phyloP scores from a whole-genome alignment of 1,140 invertebrate species.

The Potamilus streckersoni region DNA sequence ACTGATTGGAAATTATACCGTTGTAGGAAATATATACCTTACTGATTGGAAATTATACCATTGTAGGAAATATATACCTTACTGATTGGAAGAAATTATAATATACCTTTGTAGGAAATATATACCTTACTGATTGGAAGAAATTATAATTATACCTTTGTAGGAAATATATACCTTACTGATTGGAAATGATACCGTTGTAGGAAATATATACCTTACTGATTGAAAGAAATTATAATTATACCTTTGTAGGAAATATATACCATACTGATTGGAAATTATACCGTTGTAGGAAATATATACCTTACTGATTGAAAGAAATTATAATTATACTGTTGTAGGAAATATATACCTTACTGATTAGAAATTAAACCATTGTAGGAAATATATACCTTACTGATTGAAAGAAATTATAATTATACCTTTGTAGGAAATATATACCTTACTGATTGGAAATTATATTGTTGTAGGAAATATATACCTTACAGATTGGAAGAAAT shows the following conservation, averaged over 20 bases:
- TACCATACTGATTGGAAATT: constrained; percentile 92
- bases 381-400: constrained; percentile 98
- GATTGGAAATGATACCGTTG: constrained; percentile 76
- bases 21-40: constrained; percentile 91
- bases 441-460: constrained; percentile 86
- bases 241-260: constrained; percentile 79
- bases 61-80: constrained; percentile 91
- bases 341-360: constrained; percentile 98
- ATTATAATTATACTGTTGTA: constrained; percentile 40
- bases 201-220: constrained; percentile 95
- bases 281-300: constrained; percentile 79
- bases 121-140: constrained; percentile 99
- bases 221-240: constrained; percentile 92
- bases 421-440: constrained; percentile 85
- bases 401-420: constrained; percentile 80
- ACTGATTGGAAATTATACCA: constrained; percentile 81
- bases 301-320: constrained; percentile 99
- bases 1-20: constrained; percentile 81
- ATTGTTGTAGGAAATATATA: constrained; percentile 85
- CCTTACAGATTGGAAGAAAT: constrained; percentile 98
- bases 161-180: constrained; percentile 95
- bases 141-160: constrained; percentile 13
- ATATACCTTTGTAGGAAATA: constrained; percentile 76
- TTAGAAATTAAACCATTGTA: constrained; percentile 71
- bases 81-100: too few relatives aligned